Conservation (phyloP, 1,140 invertebrate genomes). For the Glossosoma conforme region DNA sequence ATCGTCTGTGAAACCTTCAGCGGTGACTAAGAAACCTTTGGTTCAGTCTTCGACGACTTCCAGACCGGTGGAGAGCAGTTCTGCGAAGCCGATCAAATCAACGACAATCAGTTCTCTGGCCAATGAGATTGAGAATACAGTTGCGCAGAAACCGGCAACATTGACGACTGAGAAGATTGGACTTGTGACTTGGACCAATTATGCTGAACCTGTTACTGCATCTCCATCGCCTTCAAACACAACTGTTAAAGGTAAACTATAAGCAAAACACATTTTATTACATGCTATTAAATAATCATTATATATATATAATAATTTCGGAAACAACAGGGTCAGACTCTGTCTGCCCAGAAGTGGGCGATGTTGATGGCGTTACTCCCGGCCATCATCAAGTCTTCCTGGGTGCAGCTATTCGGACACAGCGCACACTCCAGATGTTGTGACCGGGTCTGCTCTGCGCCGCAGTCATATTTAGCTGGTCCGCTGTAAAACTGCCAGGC, state of each 20-base stretch:
- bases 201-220: constrained; percentile 46
- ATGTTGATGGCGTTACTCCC: too few species aligned
- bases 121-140: constrained; percentile 21
- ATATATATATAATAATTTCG: too few species aligned
- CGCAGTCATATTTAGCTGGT: too few species aligned
- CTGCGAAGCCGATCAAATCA: constrained; percentile 28
- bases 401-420: too few species aligned
- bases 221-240: constrained; percentile 32
- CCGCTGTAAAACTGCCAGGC: too few species aligned
- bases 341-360: too few species aligned
- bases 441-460: too few species aligned
- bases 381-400: too few species aligned
- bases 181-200: constrained; percentile 58
- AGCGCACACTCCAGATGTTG: too few species aligned
- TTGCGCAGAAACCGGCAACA: constrained; percentile 28
- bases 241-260: constrained; percentile 15
- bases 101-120: constrained; percentile 31
- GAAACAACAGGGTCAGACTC: too few species aligned
- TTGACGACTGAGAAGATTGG: constrained; percentile 37
- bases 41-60: constrained; percentile 19
- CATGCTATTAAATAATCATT: too few species aligned
- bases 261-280: too few species aligned
- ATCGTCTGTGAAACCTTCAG: constrained; percentile 5
- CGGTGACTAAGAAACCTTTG: constrained; percentile 9
- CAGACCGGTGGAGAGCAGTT: constrained; percentile 23